A percentile compares a stretch with the other conserved stretches of the same genome.
Evolutionary conservation across 2,797 vertebrate genomes (phyloP).

Genomic region (Argentina silus): DNA sequence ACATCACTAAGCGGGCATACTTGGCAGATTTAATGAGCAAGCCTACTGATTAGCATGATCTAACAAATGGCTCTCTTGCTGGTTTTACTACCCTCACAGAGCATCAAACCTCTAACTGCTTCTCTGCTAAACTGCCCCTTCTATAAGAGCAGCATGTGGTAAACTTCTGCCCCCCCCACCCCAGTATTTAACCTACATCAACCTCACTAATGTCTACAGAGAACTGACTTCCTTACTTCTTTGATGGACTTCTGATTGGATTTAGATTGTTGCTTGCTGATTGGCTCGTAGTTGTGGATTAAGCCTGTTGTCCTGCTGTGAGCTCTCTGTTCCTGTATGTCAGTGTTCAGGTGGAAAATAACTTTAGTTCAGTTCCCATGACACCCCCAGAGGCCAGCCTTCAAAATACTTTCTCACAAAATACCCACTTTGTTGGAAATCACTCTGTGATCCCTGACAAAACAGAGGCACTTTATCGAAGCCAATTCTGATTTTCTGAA

Average conservation of each 20-base stretch:
- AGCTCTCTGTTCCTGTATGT: slow-evolving; percentile 36
- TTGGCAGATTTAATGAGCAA: slow-evolving; percentile 52
- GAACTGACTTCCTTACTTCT: slow-evolving; percentile 31
- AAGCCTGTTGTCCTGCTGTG: slow-evolving; percentile 49
- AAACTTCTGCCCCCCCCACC: slow-evolving; percentile 33
- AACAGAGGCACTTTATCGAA: not conserved
- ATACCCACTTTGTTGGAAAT: not conserved
- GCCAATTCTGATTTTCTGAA: not conserved
- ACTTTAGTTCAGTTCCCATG: slow-evolving; percentile 43
- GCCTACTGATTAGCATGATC: slow-evolving; percentile 56
- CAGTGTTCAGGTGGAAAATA: slow-evolving; percentile 49
- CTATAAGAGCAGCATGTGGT: slow-evolving; percentile 23
- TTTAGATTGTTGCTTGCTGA: slow-evolving; percentile 36
- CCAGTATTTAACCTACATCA: slow-evolving; percentile 49
- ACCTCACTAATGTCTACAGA: slow-evolving; percentile 40
- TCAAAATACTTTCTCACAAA: not conserved
- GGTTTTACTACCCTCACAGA: slow-evolving; percentile 23
- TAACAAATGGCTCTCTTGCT: slow-evolving; percentile 17
- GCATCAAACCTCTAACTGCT: slow-evolving; percentile 7
- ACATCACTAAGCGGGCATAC: slow-evolving; percentile 41
- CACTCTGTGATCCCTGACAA: not conserved
- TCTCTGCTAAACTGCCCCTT: not conserved
- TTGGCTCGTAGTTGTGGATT: slow-evolving; percentile 54
- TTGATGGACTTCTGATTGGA: slow-evolving; percentile 51
- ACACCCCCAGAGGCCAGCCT: slow-evolving; percentile 24